Conservation (phyloP, 1,140 invertebrate species). For the Ceratina calcarata region DNA sequence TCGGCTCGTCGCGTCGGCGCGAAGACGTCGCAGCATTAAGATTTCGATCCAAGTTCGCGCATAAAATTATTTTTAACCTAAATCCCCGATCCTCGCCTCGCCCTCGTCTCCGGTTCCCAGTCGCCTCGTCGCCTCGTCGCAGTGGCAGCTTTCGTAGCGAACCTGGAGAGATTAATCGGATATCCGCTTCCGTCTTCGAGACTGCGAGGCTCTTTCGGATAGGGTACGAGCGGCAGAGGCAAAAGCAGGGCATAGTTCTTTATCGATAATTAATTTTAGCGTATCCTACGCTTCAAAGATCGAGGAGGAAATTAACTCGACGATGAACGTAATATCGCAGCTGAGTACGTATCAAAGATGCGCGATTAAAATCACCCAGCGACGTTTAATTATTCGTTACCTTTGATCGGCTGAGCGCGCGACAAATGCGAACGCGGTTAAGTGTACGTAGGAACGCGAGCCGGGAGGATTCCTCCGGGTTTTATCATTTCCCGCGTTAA, state of each 20-base stretch:
- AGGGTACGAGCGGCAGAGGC: too few relatives aligned
- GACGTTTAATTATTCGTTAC: too few relatives aligned
- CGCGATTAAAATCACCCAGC: too few relatives aligned
- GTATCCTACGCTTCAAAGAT: not conserved
- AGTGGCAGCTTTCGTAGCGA: not conserved
- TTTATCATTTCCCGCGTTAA: not conserved
- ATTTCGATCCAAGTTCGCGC: slow-evolving; percentile 6
- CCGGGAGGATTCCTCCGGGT: not conserved
- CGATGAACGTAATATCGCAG: not conserved
- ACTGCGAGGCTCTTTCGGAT: not conserved
- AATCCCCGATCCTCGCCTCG: not conserved
- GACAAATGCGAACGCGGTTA: too few relatives aligned
- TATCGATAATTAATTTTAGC: slow-evolving; percentile 1
- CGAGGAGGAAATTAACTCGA: not conserved
- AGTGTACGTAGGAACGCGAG: too few relatives aligned
- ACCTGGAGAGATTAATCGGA: slow-evolving; percentile 23
- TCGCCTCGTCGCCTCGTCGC: not conserved
- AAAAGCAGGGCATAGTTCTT: too few relatives aligned
- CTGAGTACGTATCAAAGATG: too few relatives aligned
- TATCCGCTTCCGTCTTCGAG: slow-evolving; percentile 7
- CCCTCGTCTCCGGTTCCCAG: not conserved
- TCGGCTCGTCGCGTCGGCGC: not conserved
- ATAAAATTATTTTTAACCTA: slow-evolving; percentile 35
- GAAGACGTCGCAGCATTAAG: not conserved
- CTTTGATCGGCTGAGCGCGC: too few relatives aligned